These are phyloP conservation scores for Sussaba pulchella DNA, from an alignment of 2,888 invertebrate genomes.

Conservation along the genomic window DNA sequence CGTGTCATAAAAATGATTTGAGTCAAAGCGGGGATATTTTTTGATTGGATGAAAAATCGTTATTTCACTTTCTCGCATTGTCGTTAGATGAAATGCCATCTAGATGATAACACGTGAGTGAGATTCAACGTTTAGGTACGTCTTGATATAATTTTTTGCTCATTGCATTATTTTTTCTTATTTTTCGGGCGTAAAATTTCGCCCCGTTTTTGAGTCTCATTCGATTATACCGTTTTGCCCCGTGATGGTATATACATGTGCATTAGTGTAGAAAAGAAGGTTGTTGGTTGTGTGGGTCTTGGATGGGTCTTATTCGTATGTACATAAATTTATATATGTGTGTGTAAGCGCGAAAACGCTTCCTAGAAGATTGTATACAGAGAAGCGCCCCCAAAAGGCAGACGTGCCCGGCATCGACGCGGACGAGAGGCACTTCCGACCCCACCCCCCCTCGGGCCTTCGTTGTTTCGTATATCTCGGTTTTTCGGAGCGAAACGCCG, in stretches of 20 bases:
- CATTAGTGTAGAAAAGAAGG: conserved; percentile 18
- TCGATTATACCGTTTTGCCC: too few species aligned
- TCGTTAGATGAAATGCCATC: too few species aligned
- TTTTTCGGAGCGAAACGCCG: conserved; percentile 51
- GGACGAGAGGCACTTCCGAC: conserved; percentile 64
- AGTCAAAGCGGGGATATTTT: too few species aligned
- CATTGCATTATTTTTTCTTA: too few species aligned
- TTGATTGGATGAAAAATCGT: too few species aligned
- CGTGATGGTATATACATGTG: conserved; percentile 55
- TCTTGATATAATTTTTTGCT: too few species aligned
- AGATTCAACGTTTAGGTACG: too few species aligned
- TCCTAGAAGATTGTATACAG: conserved; percentile 67
- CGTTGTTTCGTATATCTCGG: conserved; percentile 38
- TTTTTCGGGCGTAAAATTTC: too few species aligned
- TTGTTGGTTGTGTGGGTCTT: conserved; percentile 28
- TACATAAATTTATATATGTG: conserved; percentile 27
- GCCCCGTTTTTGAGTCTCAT: too few species aligned
- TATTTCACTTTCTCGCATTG: too few species aligned
- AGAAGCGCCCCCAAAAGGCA: conserved; percentile 81
- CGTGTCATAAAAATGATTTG: too few species aligned
- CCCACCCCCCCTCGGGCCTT: conserved; percentile 33
- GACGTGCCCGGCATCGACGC: conserved; percentile 82
- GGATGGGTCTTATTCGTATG: conserved; percentile 54
- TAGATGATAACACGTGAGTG: too few species aligned
- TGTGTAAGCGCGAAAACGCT: conserved; percentile 60